Base-by-base conservation (phyloP, 2,888 invertebrate species). In the Pachliopta kotzebuea region DNA sequence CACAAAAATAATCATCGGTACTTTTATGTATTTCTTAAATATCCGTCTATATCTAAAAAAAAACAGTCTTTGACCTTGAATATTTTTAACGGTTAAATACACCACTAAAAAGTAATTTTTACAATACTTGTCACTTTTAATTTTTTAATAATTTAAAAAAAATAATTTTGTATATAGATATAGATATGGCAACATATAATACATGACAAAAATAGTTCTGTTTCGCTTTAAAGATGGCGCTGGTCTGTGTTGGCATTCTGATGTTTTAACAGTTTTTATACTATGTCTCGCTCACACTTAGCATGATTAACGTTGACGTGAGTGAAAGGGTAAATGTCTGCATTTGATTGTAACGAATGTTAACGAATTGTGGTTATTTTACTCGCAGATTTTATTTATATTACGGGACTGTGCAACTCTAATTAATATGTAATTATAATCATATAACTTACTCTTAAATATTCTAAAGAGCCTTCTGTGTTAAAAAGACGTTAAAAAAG, bases 261-360 rank as follows among this genome's bases (percentile, higher is more conserved):
- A 74, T 77, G 74, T 84, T 81, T 84, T 83, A 18, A 80, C 81
- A 75, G 78, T 77, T 71, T 65, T 57, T 69, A 66, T 75, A 17
- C 67, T 76, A 66, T 74, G 24, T 85, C 86, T 85, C 84, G 76
- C 75, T 90, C 74, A 68, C 29, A 60, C 79, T 21, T 57, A 52
- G 7, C 0, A 2, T 0, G 2, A 31, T 68, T 60, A 9, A 0
- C 2, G 2, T 55, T n/a, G 17, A n/a, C 70, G 37, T 24, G 66
- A 76, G 79, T 75, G 80, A 78, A 77, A 85, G 7, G 73, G 71
- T 62, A 52, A 58, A 80, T 71, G 69, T 74, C 74, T 75, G 71
- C 77, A 78, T 90, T 91, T 89, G 86, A 88, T 83, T 88, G 78
- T 90, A 91, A 91, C 91, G 90, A 84, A 85, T 84, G 85, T 74